Percentiles rank a stretch among this genome's conserved stretches.
These are phyloP conservation scores for Cecropterus lyciades DNA, from an alignment of 1,140 invertebrate species.

Conservation along the genomic window DNA sequence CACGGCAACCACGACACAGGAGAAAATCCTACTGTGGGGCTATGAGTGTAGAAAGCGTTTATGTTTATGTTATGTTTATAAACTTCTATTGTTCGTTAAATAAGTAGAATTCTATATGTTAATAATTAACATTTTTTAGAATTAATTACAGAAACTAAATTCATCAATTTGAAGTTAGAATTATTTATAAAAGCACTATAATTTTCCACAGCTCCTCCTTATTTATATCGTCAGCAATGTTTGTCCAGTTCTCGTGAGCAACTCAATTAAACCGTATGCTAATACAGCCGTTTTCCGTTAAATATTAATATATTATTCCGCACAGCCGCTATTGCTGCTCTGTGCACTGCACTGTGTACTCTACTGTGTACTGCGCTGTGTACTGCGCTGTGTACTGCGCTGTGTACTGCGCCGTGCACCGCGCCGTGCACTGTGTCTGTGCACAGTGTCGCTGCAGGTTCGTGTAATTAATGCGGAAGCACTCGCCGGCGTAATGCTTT, in stretches of 20 bases:
- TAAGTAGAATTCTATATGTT: too few species aligned
- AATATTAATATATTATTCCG: too few species aligned
- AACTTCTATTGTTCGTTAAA: too few species aligned
- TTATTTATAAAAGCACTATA: not conserved
- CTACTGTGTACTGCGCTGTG: not conserved
- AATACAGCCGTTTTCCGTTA: conserved; percentile 2
- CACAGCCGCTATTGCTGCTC: too few species aligned
- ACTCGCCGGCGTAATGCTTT: conserved; percentile 19
- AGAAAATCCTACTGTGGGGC: too few species aligned
- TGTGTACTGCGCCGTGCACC: not conserved
- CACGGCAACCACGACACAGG: too few species aligned
- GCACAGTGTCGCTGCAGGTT: not conserved
- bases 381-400: not conserved
- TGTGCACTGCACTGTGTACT: not conserved
- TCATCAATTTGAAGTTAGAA: not conserved
- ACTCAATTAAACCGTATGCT: conserved; percentile 15
- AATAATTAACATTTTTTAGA: too few species aligned
- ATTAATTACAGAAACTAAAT: not conserved
- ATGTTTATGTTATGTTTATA: too few species aligned
- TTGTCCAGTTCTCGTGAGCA: conserved; percentile 2
- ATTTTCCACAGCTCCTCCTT: not conserved
- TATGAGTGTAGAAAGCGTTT: too few species aligned
- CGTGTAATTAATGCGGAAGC: conserved; percentile 16
- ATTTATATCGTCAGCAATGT: not conserved
- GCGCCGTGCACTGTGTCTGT: not conserved